Conservation (phyloP, 2,888 invertebrate genomes). For the Belgica antarctica region DNA sequence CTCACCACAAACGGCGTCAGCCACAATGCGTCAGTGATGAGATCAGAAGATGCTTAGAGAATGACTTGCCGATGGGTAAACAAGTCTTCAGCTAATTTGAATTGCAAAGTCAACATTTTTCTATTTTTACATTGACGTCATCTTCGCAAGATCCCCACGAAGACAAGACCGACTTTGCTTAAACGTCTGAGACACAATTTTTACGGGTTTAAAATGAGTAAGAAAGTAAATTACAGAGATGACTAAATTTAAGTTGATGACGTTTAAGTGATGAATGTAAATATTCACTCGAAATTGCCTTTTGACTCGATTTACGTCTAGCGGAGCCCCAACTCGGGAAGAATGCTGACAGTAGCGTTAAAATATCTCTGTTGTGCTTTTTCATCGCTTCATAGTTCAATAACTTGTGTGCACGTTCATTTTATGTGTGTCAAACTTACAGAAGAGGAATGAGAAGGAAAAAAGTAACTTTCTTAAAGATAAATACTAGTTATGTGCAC, state of each 20-base stretch:
- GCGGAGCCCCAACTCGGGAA: background rate
- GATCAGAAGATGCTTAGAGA: too few species aligned
- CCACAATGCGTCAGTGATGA: background rate
- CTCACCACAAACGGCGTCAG: background rate
- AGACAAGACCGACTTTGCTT: background rate
- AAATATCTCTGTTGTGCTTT: background rate
- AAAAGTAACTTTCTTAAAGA: slow-evolving; percentile 22
- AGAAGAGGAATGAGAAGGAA: too few species aligned
- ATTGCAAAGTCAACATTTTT: too few species aligned
- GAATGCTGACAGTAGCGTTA: slow-evolving; percentile 23
- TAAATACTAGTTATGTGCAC: slow-evolving; percentile 22
- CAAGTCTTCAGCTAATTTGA: too few species aligned
- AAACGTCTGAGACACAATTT: background rate
- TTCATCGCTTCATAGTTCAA: slow-evolving; percentile 27
- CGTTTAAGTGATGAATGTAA: slow-evolving; percentile 7
- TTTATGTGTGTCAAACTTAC: slow-evolving; percentile 22
- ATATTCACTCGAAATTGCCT: slow-evolving; percentile 5
- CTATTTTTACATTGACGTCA: too few species aligned
- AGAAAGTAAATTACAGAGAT: background rate
- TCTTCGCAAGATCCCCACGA: background rate
- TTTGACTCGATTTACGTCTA: too few species aligned
- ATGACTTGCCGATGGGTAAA: too few species aligned
- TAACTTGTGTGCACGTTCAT: slow-evolving; percentile 16
- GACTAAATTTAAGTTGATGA: background rate
- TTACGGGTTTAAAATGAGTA: background rate